Evolutionary conservation across 2,797 vertebrate species (phyloP).

Genomic region (Typhlichthys subterraneus): DNA sequence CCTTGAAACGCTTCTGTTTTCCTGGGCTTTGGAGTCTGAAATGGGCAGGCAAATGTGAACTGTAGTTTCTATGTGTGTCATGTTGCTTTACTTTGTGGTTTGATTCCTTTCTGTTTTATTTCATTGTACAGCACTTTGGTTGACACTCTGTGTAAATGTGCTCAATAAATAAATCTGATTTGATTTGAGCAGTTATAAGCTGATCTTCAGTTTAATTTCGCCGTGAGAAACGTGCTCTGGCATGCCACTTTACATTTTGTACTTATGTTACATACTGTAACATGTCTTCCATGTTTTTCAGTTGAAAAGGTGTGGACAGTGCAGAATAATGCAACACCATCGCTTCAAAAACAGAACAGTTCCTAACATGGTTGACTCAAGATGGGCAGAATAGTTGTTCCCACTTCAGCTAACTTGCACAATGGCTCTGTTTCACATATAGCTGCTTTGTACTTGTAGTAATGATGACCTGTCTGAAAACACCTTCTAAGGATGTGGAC

Average conservation of each 20-base stretch:
- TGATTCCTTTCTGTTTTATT: no score
- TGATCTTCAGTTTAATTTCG: no score
- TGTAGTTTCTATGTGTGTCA: no score
- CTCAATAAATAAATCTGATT: no score
- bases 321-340: conserved; percentile 22
- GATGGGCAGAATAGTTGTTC: conserved; percentile 6
- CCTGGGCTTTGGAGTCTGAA: no score
- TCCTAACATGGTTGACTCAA: conserved; percentile 23
- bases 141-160: no score
- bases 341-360: conserved; percentile 4
- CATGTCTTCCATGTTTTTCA: conserved; percentile 22
- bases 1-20: no score
- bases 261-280: background rate
- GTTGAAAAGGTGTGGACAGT: conserved; percentile 62
- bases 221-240: background rate
- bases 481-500: conserved; percentile 51
- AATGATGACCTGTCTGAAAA: conserved; percentile 74
- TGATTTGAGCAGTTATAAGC: no score
- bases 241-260: background rate
- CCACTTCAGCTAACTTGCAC: background rate
- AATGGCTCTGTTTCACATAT: background rate
- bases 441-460: conserved; percentile 44
- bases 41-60: no score
- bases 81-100: no score
- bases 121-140: no score